phyloP scores from a whole-genome alignment of 2,888 invertebrate genomes.

The Pyralis farinalis region DNA sequence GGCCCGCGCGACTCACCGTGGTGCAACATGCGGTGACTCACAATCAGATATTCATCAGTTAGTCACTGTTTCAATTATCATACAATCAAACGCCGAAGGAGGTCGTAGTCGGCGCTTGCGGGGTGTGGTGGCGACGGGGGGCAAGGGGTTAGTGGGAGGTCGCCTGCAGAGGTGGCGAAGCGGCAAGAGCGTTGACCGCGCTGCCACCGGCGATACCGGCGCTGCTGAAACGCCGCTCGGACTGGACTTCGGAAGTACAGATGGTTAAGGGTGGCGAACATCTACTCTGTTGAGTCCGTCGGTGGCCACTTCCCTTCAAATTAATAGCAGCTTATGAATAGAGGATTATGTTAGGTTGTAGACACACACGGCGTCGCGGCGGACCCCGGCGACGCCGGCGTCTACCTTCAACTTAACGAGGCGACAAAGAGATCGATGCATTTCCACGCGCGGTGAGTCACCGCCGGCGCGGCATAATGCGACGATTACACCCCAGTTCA shows the following conservation, averaged over 20 bases:
- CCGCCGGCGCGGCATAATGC: background rate
- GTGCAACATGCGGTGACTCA: too few relatives aligned
- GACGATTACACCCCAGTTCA: background rate
- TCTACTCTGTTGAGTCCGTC: too few relatives aligned
- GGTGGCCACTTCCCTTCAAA: too few relatives aligned
- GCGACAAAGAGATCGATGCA: slow-evolving; percentile 24
- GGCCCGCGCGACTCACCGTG: too few relatives aligned
- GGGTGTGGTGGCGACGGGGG: slow-evolving; percentile 3
- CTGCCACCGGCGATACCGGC: slow-evolving; percentile 44
- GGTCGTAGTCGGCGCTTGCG: slow-evolving; percentile 12
- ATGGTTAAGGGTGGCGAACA: too few relatives aligned
- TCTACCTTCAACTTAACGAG: too few relatives aligned
- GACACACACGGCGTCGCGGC: background rate
- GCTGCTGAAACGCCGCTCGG: slow-evolving; percentile 34
- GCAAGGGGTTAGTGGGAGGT: slow-evolving; percentile 22
- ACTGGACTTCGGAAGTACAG: slow-evolving; percentile 18
- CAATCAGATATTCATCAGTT: too few relatives aligned
- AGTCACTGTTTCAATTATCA: too few relatives aligned
- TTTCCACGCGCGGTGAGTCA: background rate
- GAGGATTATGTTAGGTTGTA: too few relatives aligned
- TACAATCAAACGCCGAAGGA: slow-evolving; percentile 2
- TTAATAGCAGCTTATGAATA: too few relatives aligned
- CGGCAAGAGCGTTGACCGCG: slow-evolving; percentile 71
- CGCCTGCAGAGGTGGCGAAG: slow-evolving; percentile 52
- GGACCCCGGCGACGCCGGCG: too few relatives aligned